Percentiles rank a stretch among this genome's conserved stretches.
Conservation (phyloP, 2,797 vertebrate genomes). For the Tadarida brasiliensis region DNA sequence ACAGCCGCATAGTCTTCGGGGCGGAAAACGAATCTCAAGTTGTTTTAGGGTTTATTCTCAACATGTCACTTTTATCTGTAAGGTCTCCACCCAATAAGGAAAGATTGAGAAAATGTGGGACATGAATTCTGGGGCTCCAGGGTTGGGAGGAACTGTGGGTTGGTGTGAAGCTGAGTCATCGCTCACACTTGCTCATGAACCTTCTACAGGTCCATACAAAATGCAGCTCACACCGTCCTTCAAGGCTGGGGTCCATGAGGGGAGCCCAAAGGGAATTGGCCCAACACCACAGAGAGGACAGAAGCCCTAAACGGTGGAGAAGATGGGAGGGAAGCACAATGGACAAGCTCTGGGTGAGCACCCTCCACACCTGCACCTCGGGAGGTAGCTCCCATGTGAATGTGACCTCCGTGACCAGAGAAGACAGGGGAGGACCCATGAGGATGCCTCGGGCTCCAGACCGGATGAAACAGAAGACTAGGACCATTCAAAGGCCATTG, state of each 20-base stretch:
- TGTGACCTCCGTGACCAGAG: neutral
- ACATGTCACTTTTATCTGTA: conserved; percentile 20
- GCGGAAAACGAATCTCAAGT: neutral
- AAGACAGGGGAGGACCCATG: neutral
- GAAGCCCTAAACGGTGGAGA: neutral
- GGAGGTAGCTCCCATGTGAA: neutral
- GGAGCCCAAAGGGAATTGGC: neutral
- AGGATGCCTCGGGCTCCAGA: neutral
- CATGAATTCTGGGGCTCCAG: neutral
- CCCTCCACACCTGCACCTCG: accelerated
- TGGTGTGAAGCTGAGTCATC: conserved; percentile 72
- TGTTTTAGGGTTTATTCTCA: conserved; percentile 42
- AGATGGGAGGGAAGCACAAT: accelerated
- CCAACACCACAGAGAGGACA: neutral
- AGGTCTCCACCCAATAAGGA: conserved; percentile 47
- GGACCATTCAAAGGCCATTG: neutral
- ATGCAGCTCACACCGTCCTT: neutral
- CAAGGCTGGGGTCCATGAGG: neutral
- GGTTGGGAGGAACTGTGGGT: neutral
- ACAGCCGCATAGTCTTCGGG: neutral
- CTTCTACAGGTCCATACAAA: neutral
- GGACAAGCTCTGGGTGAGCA: neutral
- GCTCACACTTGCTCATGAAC: conserved; percentile 25
- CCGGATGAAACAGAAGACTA: neutral
- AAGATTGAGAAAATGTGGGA: conserved; percentile 38